Percentiles rank a stretch among this genome's conserved stretches.
phyloP scores from a whole-genome alignment of 1,140 invertebrate species.

The Cherax quadricarinatus region DNA sequence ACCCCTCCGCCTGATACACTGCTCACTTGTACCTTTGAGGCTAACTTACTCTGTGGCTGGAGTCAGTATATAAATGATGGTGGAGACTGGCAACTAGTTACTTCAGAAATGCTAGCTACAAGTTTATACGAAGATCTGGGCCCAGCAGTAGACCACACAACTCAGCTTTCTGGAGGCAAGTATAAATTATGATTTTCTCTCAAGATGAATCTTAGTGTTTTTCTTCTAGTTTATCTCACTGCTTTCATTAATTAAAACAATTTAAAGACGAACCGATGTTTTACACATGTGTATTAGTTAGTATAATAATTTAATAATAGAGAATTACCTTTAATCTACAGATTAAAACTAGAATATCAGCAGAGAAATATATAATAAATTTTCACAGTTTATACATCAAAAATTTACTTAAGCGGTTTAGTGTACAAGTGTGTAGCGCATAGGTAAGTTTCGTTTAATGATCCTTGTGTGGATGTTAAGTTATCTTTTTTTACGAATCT shows the following conservation, averaged over 20 bases:
- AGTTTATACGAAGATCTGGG: neutral
- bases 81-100: conserved; percentile 6
- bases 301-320: too few species aligned
- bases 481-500: too few species aligned
- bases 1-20: neutral
- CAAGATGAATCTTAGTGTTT: neutral
- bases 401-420: too few species aligned
- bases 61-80: conserved; percentile 26
- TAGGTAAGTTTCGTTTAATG: too few species aligned
- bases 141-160: conserved; percentile 22
- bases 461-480: too few species aligned
- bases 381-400: too few species aligned
- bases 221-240: neutral
- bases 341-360: too few species aligned
- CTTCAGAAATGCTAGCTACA: neutral
- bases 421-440: too few species aligned
- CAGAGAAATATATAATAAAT: too few species aligned
- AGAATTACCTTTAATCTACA: too few species aligned
- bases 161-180: conserved; percentile 27
- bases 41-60: conserved; percentile 12
- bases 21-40: conserved; percentile 38
- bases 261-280: too few species aligned
- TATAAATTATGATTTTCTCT: neutral
- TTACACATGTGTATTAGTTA: too few species aligned
- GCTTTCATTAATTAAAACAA: neutral